phyloP scores from a whole-genome alignment of 2,888 invertebrate species.

The Pollenia griseotomentosa region DNA sequence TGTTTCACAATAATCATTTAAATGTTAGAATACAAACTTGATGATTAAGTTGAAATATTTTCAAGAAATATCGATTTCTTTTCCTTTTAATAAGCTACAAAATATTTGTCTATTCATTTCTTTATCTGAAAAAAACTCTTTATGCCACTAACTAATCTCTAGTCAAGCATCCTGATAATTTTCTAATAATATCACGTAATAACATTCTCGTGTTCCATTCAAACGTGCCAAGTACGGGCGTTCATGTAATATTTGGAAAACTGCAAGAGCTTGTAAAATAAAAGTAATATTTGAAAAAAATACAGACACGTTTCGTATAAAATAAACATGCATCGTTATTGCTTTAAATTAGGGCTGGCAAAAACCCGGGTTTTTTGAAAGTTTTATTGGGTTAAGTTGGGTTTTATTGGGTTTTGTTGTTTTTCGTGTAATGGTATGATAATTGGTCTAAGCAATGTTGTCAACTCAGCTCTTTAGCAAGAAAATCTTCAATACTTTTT shows the following conservation, averaged over 20 bases:
- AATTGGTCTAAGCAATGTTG: too few relatives aligned
- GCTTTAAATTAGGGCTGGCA: too few relatives aligned
- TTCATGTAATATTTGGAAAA: not conserved
- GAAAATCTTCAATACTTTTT: too few relatives aligned
- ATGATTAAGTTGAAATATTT: too few relatives aligned
- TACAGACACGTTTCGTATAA: slow-evolving; percentile 33
- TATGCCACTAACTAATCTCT: not conserved
- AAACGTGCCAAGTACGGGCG: slow-evolving; percentile 29
- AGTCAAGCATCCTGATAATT: slow-evolving; percentile 27
- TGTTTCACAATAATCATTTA: too few relatives aligned
- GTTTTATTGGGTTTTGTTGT: too few relatives aligned
- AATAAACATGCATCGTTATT: slow-evolving; percentile 14
- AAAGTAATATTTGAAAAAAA: not conserved
- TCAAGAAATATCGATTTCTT: not conserved
- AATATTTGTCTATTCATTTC: slow-evolving; percentile 5
- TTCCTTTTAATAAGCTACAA: not conserved
- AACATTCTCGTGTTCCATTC: slow-evolving; percentile 7
- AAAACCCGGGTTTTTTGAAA: too few relatives aligned
- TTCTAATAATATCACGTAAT: slow-evolving; percentile 54
- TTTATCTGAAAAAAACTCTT: not conserved
- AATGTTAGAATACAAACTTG: too few relatives aligned
- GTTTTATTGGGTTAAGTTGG: too few relatives aligned
- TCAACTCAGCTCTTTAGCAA: too few relatives aligned
- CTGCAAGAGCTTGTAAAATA: not conserved
- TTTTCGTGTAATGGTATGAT: too few relatives aligned